phyloP scores from a whole-genome alignment of 2,113 vertebrate species.

The Lycaon pictus region DNA sequence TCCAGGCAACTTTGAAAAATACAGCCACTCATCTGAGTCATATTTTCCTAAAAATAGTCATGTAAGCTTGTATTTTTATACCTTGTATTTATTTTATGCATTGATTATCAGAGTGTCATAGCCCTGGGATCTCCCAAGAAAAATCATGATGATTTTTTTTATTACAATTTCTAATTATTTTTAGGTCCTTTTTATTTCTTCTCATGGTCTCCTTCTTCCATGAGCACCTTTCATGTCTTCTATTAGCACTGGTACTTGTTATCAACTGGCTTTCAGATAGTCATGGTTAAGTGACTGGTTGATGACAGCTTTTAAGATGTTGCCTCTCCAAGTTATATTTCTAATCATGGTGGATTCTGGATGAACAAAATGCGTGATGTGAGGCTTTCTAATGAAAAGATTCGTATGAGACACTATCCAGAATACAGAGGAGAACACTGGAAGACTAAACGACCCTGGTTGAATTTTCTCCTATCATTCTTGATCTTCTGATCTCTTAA shows the following conservation, averaged over 20 bases:
- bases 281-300: slow-evolving; percentile 59
- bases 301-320: slow-evolving; percentile 73
- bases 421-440: not conserved
- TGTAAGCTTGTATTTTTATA: not conserved
- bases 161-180: slow-evolving; percentile 20
- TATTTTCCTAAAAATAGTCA: slow-evolving; percentile 51
- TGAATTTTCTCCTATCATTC: not conserved
- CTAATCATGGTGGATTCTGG: not conserved
- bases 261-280: slow-evolving; percentile 58
- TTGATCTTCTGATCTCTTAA: not conserved
- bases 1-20: slow-evolving; percentile 25
- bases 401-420: not conserved
- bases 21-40: not conserved
- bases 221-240: not conserved
- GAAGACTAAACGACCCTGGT: not conserved
- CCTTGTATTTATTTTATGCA: not conserved
- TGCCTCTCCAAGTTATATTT: slow-evolving; percentile 43
- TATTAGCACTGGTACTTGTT: slow-evolving; percentile 44
- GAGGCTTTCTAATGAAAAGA: slow-evolving; percentile 25
- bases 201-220: not conserved
- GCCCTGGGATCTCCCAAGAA: not conserved
- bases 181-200: slow-evolving; percentile 2
- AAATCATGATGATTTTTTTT: not conserved
- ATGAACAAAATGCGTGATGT: not conserved
- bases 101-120: not conserved